A percentile compares a stretch with the other conserved stretches of the same genome.
phyloP scores from a whole-genome alignment of 2,113 vertebrate genomes.

The Aythya baeri region DNA sequence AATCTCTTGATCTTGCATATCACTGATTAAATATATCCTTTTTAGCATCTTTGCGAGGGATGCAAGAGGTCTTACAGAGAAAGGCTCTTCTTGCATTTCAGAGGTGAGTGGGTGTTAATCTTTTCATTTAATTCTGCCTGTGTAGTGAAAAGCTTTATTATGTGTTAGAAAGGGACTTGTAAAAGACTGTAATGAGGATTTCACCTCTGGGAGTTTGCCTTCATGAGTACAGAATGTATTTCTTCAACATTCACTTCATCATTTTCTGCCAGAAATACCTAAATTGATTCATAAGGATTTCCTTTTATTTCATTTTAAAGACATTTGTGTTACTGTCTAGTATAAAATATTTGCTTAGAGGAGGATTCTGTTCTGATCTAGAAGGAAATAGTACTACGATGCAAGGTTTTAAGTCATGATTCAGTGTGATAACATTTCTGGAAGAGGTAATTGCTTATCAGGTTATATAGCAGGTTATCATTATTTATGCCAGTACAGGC shows the following conservation, averaged over 20 bases:
- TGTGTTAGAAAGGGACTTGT: conserved; percentile 55
- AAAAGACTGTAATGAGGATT: conserved; percentile 61
- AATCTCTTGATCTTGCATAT: background rate
- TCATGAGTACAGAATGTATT: conserved; percentile 27
- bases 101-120: conserved; percentile 84
- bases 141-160: conserved; percentile 49
- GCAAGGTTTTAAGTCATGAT: background rate
- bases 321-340: conserved; percentile 3
- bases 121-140: conserved; percentile 68
- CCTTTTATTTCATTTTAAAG: conserved; percentile 54
- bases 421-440: background rate
- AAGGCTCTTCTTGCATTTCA: conserved; percentile 97
- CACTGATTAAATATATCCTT: conserved; percentile 70
- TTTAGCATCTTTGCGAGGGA: conserved; percentile 91
- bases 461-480: background rate
- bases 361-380: background rate
- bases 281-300: conserved; percentile 10
- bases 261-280: background rate
- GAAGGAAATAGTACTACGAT: background rate
- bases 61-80: conserved; percentile 96
- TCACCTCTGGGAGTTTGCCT: conserved; percentile 25
- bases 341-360: conserved; percentile 1
- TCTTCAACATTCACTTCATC: background rate
- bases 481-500: background rate
- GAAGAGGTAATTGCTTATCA: background rate